These are phyloP conservation scores for Galeopsomyia nigrocyanea DNA, from an alignment of 2,888 invertebrate species.

Conservation along the genomic window DNA sequence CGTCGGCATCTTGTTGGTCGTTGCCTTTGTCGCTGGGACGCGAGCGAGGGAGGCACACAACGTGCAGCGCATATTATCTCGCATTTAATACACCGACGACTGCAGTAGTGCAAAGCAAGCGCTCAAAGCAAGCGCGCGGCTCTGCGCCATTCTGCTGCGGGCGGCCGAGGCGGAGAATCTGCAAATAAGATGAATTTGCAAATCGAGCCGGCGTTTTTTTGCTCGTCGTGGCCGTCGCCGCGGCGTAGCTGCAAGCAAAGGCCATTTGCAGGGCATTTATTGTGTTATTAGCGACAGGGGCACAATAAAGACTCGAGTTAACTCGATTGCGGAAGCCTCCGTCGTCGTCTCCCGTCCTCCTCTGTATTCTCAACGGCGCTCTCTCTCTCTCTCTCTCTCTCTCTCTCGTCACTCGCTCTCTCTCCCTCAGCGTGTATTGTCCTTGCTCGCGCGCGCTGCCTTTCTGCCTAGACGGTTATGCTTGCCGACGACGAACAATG, in stretches of 20 bases:
- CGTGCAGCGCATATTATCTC: slow-evolving; percentile 12
- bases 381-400: neutral
- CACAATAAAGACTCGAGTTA: slow-evolving; percentile 20
- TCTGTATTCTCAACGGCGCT: slow-evolving; percentile 1
- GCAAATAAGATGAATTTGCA: slow-evolving; percentile 27
- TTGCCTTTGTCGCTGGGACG: neutral
- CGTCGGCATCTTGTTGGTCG: neutral
- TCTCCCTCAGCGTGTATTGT: neutral
- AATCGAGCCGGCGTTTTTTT: slow-evolving; percentile 3
- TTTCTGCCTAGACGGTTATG: slow-evolving; percentile 31
- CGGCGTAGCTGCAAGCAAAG: too few relatives aligned
- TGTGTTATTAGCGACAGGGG: slow-evolving; percentile 7
- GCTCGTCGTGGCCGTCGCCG: too few relatives aligned
- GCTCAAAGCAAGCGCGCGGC: neutral
- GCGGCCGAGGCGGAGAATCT: slow-evolving; percentile 16
- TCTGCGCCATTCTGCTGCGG: neutral
- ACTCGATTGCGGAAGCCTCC: slow-evolving; percentile 21
- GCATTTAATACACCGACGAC: neutral
- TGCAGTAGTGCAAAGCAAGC: neutral
- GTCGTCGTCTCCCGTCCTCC: slow-evolving; percentile 20
- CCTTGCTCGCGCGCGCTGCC: neutral
- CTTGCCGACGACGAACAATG: slow-evolving; percentile 29
- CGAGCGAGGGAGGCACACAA: neutral
- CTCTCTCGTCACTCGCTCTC: neutral
- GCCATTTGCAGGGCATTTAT: slow-evolving; percentile 19